phyloP scores from a whole-genome alignment of 2,888 invertebrate species.

The Trachelus stipa region DNA sequence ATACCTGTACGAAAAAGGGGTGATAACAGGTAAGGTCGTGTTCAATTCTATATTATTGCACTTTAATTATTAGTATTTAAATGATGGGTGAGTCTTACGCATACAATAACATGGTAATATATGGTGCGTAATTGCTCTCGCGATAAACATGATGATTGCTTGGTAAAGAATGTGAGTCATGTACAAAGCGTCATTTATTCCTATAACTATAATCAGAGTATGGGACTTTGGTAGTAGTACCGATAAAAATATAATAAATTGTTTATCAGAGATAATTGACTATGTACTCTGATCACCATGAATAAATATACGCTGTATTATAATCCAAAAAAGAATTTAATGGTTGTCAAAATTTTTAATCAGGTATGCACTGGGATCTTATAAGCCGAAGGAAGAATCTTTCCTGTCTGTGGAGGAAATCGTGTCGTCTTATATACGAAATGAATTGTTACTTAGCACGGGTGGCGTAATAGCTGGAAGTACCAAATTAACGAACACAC shows the following conservation, averaged over 20 bases:
- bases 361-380: constrained; percentile 63
- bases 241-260: no score
- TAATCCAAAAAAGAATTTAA: neutral
- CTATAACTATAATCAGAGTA: no score
- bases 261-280: no score
- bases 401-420: constrained; percentile 62
- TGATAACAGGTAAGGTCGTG: constrained; percentile 55
- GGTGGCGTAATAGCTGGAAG: constrained; percentile 55
- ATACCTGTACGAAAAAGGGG: constrained; percentile 61
- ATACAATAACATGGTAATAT: neutral
- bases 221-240: no score
- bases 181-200: neutral
- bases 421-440: constrained; percentile 54
- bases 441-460: constrained; percentile 58
- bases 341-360: neutral
- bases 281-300: neutral
- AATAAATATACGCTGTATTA: neutral
- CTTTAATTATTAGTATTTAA: neutral
- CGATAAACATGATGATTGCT: neutral
- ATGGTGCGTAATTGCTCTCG: neutral
- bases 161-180: neutral
- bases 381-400: constrained; percentile 61
- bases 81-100: neutral
- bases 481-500: constrained; percentile 58
- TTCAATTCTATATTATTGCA: neutral